Evolutionary conservation across 2,888 invertebrate genomes (phyloP).

Genomic region (Xestia rhomboidea): DNA sequence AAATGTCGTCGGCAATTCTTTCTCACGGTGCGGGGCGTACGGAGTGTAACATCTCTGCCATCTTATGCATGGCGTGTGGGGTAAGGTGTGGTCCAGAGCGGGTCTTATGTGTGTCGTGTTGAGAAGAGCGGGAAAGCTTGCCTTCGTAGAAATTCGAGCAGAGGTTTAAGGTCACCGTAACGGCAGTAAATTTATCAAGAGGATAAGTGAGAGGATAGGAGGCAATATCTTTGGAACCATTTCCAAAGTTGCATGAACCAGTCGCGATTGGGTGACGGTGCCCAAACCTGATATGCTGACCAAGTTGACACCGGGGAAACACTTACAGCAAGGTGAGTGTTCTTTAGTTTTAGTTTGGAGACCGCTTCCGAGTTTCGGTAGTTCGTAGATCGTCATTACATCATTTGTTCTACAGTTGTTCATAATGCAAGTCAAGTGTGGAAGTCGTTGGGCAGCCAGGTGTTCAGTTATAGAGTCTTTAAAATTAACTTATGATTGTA

Average conservation of each 20-base stretch:
- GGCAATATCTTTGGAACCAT: background rate
- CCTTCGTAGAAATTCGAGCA: background rate
- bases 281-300: background rate
- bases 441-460: background rate
- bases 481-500: too few relatives aligned
- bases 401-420: background rate
- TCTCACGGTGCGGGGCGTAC: constrained; percentile 82
- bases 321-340: background rate
- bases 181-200: background rate
- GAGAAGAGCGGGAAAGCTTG: background rate
- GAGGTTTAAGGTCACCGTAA: background rate
- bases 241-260: background rate
- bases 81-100: constrained; percentile 47
- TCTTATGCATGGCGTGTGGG: constrained; percentile 74
- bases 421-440: background rate
- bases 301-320: background rate
- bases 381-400: background rate
- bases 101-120: background rate
- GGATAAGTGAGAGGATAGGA: background rate
- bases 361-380: background rate
- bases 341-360: background rate
- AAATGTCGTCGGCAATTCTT: constrained; percentile 86
- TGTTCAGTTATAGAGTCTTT: background rate
- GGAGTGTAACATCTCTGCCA: constrained; percentile 81
- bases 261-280: background rate